phyloP scores from a whole-genome alignment of 2,888 invertebrate genomes.

The Troglohyphantes excavatus region DNA sequence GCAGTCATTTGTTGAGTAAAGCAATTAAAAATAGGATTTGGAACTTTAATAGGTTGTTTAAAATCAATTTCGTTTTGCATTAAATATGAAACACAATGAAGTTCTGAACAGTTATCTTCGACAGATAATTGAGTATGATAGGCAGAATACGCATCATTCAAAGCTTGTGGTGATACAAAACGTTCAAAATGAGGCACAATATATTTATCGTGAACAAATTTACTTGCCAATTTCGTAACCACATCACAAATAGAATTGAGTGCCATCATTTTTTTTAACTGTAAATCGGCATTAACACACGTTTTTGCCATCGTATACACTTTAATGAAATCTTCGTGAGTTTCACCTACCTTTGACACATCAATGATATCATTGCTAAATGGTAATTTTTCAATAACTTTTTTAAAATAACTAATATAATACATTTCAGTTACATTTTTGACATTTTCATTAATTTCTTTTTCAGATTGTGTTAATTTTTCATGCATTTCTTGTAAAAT shows the following conservation, averaged over 20 bases:
- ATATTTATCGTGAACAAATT: slow-evolving; percentile 17
- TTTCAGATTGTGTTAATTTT: neutral
- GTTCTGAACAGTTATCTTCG: neutral
- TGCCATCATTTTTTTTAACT: slow-evolving; percentile 23
- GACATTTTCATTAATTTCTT: neutral
- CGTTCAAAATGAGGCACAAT: neutral
- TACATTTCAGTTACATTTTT: slow-evolving; percentile 10
- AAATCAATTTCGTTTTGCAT: slow-evolving; percentile 38
- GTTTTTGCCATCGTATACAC: slow-evolving; percentile 8
- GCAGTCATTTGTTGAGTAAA: slow-evolving; percentile 39
- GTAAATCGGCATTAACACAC: slow-evolving; percentile 5
- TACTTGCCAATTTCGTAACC: neutral
- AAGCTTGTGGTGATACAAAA: neutral
- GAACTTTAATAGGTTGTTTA: slow-evolving; percentile 17
- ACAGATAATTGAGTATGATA: neutral
- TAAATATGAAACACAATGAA: slow-evolving; percentile 17
- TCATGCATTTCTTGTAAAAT: slow-evolving; percentile 19
- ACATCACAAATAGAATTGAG: slow-evolving; percentile 27
- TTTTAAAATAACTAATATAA: slow-evolving; percentile 18
- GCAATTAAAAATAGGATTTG: slow-evolving; percentile 48
- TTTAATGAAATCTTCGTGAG: neutral
- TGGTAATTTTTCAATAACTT: slow-evolving; percentile 14
- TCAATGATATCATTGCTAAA: slow-evolving; percentile 12
- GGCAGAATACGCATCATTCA: neutral
- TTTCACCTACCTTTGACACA: neutral